Evolutionary conservation across 2,888 invertebrate genomes (phyloP), one percentile per base, ranked within the genome.

Genomic region (Pyrrhia umbra): DNA sequence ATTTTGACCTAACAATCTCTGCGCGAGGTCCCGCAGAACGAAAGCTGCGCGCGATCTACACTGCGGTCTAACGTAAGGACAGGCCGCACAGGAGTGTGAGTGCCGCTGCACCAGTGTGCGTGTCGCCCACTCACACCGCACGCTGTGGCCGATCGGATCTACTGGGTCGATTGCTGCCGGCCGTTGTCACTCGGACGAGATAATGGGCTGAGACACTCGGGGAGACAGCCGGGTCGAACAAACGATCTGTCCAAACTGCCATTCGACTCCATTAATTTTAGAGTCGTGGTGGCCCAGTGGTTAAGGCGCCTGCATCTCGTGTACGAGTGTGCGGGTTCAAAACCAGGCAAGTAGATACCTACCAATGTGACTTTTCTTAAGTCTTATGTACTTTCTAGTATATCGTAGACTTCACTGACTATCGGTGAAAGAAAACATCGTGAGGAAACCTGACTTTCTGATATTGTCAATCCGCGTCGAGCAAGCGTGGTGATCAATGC

Each of bases 1-100:
- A 34, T 57, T 49, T 40, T 62, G 52, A 69, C 34, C 56, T 40
- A 52, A 71, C 70, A 57, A 45, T 75, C 64, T 18, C 56, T 52
- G 20, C 10, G 40, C 75, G 43, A 69, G 43, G 39, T 60, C 56
- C 51, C 25, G 13, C 43, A 13, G 39, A 39, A 39, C 51, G 51
- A 56, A 43, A 54, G 68, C 52, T 13, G 68, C 23, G 40, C 23
- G 25, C 52, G 46, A 51, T 30, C 10, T 8, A 34, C n/a, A n/a
- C 25, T 6, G 34, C 25, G 13, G 23, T 21, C 15, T 18, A 30
- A 43, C 43, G 40, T 47, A 23, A 25, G 30, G 40, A 15, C 30
- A 13, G 30, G 30, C 30, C 10, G n/a, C n/a, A n/a, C 54, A 55
- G 25, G 16, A 1, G 13, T 6, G 18, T 13, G 6, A 23, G 21